Conservation (phyloP, 2,888 invertebrate genomes). For the Metopia argyrocephala region DNA sequence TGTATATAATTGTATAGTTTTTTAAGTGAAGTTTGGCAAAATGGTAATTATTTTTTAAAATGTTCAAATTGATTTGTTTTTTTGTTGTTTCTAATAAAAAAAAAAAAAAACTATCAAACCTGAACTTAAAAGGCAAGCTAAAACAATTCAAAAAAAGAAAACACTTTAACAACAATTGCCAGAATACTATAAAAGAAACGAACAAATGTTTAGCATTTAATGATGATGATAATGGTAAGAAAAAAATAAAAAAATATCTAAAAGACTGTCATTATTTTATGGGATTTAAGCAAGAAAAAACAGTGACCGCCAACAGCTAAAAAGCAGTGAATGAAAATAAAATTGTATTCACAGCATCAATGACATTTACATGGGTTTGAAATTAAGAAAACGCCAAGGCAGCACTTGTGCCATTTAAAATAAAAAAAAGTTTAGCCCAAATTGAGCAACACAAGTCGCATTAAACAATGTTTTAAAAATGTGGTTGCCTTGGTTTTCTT, state of each 20-base stretch:
- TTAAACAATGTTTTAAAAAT: constrained; percentile 3
- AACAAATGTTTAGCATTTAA: constrained; percentile 25
- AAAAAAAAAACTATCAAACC: background rate
- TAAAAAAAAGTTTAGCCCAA: constrained; percentile 24
- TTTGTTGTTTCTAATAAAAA: constrained; percentile 1
- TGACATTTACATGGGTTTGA: constrained; percentile 26
- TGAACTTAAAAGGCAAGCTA: background rate
- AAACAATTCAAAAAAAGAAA: background rate
- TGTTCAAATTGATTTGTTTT: background rate
- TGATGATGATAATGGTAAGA: constrained; percentile 1
- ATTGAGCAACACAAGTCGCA: constrained; percentile 36
- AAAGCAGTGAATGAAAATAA: background rate
- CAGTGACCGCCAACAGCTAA: constrained; percentile 40
- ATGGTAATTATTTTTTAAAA: background rate
- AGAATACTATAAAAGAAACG: background rate
- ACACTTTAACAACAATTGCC: background rate
- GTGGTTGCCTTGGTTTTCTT: background rate
- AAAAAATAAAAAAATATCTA: no score
- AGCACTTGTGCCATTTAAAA: constrained; percentile 58
- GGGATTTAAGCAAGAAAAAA: background rate
- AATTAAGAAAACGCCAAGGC: constrained; percentile 3
- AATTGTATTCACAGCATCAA: background rate
- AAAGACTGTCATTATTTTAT: constrained; percentile 2
- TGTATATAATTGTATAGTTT: no score
- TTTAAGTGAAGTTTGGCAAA: background rate